Evolutionary conservation across 2,797 vertebrate genomes (phyloP), one percentile per base, ranked within the genome.

Genomic region (Sebastiscus tertius): DNA sequence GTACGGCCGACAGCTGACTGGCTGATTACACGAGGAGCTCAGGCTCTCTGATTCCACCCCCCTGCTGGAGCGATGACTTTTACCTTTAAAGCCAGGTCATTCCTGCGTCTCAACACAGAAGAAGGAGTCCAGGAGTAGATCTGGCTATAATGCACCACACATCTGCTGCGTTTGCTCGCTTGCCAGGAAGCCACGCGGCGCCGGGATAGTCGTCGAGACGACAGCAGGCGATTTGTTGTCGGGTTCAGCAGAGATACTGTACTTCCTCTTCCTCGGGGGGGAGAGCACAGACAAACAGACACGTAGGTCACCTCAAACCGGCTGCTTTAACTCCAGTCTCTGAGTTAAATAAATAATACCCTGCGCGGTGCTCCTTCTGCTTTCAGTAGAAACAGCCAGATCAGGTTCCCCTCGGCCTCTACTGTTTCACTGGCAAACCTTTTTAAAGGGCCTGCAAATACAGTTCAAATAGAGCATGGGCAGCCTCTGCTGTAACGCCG

Each of bases 321-420:
- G 27, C 72, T 56, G 72, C 66, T 69, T 84, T 79, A 71, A 77
- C 89, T 89, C 91, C 80, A 20, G 58, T 68, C 76, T 79, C 65
- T 14, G 61, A 82, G 88, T 94, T 91, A 93, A 95, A 97, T 97
- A 94, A 97, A 96, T 97, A 96, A 97, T 96, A 92, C 78, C 88
- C 70, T 80, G 75, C 26, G 49, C 70, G 79, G 76, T 22, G 54
- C 89, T 93, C 70, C 68, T 87, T 81, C 81, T 89, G 79, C 87
- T 81, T 84, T 80, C 66, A 85, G 89, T 54, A 87, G 83, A 36
- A 87, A 77, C 36, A 83, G 70, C 71, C 49, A n/a, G 96, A 95
- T 97, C 94, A 5, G 70, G 78, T 97, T 97, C 92, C 96, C 93
- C 36, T 39, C 46, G 82, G 88, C 88, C 86, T 93, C 96, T 96